Conservation (phyloP, 2,888 invertebrate species). For the Anthophora plumipes region DNA sequence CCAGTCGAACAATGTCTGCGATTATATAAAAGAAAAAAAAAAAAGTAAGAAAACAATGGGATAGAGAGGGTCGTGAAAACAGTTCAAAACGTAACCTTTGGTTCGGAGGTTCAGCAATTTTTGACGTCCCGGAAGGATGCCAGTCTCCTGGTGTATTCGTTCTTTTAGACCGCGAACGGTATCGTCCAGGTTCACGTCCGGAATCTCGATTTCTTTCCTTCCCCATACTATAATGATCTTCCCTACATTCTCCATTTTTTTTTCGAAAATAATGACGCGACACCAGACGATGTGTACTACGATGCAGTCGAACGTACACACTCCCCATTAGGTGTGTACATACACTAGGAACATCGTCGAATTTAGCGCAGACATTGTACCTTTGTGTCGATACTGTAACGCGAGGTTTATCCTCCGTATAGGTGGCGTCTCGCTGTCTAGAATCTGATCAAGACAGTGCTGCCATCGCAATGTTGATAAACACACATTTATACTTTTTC, state of each 20-base stretch:
- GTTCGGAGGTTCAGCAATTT: conserved; percentile 96
- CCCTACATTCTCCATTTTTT: conserved; percentile 77
- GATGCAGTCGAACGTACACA: conserved; percentile 26
- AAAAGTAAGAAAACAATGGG: neutral
- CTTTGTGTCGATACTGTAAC: conserved; percentile 32
- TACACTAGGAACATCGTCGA: neutral
- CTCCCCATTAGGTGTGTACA: neutral
- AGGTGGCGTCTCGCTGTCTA: conserved; percentile 10
- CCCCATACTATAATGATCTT: conserved; percentile 95
- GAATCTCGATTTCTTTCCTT: conserved; percentile 94
- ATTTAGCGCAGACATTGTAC: neutral
- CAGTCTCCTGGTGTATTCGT: conserved; percentile 94
- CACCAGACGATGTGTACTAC: conserved; percentile 34
- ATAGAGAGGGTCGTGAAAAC: conserved; percentile 24
- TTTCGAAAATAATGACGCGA: conserved; percentile 48
- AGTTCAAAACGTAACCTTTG: conserved; percentile 89
- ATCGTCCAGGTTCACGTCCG: conserved; percentile 90
- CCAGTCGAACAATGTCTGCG: neutral
- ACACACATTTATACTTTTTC: neutral
- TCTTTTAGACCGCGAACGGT: conserved; percentile 94
- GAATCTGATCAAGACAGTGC: neutral
- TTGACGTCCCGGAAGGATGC: conserved; percentile 96
- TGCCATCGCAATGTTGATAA: conserved; percentile 6
- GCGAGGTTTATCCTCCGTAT: neutral
- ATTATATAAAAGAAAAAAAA: neutral